Conservation (phyloP, 2,888 invertebrate genomes). For the Chrysolina oricalcia region DNA sequence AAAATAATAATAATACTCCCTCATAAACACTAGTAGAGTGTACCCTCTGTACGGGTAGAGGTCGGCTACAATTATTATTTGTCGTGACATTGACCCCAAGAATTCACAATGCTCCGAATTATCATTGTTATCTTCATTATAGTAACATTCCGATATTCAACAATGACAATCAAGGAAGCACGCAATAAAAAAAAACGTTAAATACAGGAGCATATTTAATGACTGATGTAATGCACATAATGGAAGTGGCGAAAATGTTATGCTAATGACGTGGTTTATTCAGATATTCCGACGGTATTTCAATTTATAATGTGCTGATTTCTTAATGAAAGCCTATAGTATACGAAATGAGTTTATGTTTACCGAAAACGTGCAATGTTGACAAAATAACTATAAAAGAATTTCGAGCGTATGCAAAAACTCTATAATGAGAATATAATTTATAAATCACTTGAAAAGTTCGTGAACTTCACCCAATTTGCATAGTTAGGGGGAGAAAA, state of each 20-base stretch:
- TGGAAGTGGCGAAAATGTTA: slow-evolving; percentile 19
- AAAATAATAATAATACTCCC: too few species aligned
- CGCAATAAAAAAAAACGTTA: slow-evolving; percentile 2
- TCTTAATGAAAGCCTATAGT: neutral
- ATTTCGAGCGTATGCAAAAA: neutral
- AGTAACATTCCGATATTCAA: slow-evolving; percentile 3
- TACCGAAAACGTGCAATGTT: slow-evolving; percentile 1
- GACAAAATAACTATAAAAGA: neutral
- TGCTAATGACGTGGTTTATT: slow-evolving; percentile 2
- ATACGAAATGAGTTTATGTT: slow-evolving; percentile 10
- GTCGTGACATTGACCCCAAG: neutral
- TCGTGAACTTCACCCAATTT: too few species aligned
- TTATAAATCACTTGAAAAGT: neutral
- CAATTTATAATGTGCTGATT: slow-evolving; percentile 20
- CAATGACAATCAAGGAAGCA: slow-evolving; percentile 15
- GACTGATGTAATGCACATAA: slow-evolving; percentile 9
- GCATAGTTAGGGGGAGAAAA: too few species aligned
- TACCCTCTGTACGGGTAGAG: too few species aligned
- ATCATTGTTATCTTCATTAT: slow-evolving; percentile 1
- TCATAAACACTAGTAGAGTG: too few species aligned
- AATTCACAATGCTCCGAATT: neutral
- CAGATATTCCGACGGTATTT: slow-evolving; percentile 8
- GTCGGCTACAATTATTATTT: too few species aligned
- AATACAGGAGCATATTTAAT: slow-evolving; percentile 17
- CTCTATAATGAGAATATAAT: neutral